Base-by-base conservation (phyloP, 2,797 vertebrate genomes). In the Darevskia nairensis region DNA sequence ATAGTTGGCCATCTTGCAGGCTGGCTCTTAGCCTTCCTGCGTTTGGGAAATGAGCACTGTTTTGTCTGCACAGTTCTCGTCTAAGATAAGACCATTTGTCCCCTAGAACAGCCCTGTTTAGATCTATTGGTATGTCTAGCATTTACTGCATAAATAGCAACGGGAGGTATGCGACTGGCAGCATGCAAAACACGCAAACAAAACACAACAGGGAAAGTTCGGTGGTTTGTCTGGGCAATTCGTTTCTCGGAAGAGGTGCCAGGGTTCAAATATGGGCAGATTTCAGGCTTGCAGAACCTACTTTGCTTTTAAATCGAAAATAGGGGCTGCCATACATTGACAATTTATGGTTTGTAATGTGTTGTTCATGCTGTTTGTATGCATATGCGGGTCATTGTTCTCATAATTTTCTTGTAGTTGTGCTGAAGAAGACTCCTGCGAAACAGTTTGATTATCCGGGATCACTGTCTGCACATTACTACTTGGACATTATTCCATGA, bases 121-220 rank as follows among this genome's bases (percentile, higher is more conserved):
- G 13, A 66, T 85, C 61, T n/a, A 32, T 77, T 78, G 84, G 59
- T 78, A 68, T 86, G 59, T 78, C 55, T 68, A 78, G 39, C 21
- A 77, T 77, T 78, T 78, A 27, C 29, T 66, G 27, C 19, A 86
- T 23, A 85, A 85, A 76, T 85, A 86, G 59, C 50, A 46, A 25
- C 32, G 61, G 21, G 75, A 86, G 41, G 39, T 39, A n/a, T 4
- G 8, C 2, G 10, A 46, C 32, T 77, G 50, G 46, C 71, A 59
- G 11, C 19, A 13, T 3, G 1, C 46, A 59, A 84, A 84, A 44
- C 6, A 2, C 27, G 1, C 46, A 59, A 84, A 84, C 46, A 59
- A 84, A 84, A 44, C 6, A 2, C 27, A 44, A 85, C 39, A 85
- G 8, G 15, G 15, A 23, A 41, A 2, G 25, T 75, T 41, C 0